Evolutionary conservation across 2,113 vertebrate species (phyloP), one percentile per base, ranked within the genome.

Genomic region (Hydrolagus affinis): DNA sequence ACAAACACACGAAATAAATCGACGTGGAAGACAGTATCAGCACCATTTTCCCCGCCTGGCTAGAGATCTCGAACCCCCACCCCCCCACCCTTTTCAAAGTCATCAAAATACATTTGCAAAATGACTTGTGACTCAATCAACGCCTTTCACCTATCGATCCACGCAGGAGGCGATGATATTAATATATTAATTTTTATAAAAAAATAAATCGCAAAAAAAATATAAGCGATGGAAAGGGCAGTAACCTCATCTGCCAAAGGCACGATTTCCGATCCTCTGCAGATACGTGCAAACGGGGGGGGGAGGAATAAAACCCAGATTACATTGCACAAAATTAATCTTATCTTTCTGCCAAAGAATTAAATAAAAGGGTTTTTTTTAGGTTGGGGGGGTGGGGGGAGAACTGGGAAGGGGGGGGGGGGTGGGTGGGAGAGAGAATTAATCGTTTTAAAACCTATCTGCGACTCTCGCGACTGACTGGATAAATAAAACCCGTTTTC

Each of bases 71-170:
- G 77, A 83, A 64, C 77, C 9, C 77, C 23, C 60, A n/a, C n/a
- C n/a, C n/a, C n/a, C n/a, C n/a, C n/a, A n/a, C n/a, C n/a, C n/a
- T n/a, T n/a, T 64, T 66, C 66, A 83, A 83, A 66, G 77, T 83
- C 60, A 83, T 83, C 64, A 83, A 30, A 83, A 66, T 83, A 83
- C 60, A 30, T 83, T 83, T 64, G 30, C 78, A 64, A 64, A 83
- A 83, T 64, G 78, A 83, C 66, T 25, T 28, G 32, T 60, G 78
- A 60, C 66, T 83, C 60, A 83, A 83, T 83, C 62, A 32, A 60
- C 78, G 78, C 78, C 78, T 83, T 83, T 68, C 62, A 68, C 78
- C 60, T 66, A 64, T 83, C 78, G 78, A 83, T 83, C 78, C 44
- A 64, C 66, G 28, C 25, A 56, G 76, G n/a, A 60, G 76, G 32